Percentiles rank a stretch among this genome's conserved stretches.
phyloP scores from a whole-genome alignment of 2,113 vertebrate species.

The Calidris pygmaea region DNA sequence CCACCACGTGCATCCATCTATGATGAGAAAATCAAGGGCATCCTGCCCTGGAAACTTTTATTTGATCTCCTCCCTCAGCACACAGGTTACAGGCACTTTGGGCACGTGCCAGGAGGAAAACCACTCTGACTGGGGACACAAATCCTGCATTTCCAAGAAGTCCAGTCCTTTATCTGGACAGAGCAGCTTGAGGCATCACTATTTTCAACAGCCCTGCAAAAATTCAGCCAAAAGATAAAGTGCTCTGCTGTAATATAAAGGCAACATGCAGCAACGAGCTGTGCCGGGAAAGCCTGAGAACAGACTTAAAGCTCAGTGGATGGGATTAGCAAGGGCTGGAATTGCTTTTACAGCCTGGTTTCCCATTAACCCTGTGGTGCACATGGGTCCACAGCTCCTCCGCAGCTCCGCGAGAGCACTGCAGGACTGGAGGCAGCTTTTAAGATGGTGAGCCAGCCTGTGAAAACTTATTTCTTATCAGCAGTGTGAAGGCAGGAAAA shows the following conservation, averaged over 20 bases:
- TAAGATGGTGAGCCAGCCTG: background rate
- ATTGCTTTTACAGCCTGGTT: conserved; percentile 14
- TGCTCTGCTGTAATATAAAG: background rate
- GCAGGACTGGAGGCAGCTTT: background rate
- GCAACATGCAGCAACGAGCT: background rate
- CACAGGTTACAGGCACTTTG: background rate
- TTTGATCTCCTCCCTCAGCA: background rate
- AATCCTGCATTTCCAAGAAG: background rate
- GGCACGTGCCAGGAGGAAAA: background rate
- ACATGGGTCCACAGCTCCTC: background rate
- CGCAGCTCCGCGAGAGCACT: background rate
- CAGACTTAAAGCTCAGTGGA: background rate
- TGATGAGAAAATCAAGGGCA: background rate
- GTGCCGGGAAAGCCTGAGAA: background rate
- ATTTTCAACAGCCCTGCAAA: background rate
- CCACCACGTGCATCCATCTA: background rate
- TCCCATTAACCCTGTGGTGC: background rate
- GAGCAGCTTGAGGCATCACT: background rate
- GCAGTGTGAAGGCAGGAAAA: background rate
- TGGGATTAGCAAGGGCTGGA: conserved; percentile 26
- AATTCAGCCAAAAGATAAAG: background rate
- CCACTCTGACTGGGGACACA: background rate
- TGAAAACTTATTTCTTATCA: background rate
- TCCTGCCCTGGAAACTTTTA: background rate
- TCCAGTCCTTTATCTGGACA: background rate